Evolutionary conservation across 2,888 invertebrate species (phyloP), one percentile per base, ranked within the genome.

Genomic region (Physocephala rufipes): DNA sequence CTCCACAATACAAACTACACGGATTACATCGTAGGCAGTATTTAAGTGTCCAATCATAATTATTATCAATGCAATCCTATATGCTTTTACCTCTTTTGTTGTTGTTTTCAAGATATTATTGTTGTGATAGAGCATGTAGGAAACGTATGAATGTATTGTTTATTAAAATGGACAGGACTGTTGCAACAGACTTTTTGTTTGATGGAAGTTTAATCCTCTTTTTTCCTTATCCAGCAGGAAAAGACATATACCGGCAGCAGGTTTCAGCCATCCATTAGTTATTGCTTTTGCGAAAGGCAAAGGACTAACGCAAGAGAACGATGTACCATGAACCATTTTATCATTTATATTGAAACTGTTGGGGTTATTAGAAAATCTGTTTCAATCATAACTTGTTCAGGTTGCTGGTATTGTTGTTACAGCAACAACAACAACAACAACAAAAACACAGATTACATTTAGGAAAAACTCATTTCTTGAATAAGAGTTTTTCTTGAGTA

Each of bases 61-160:
- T 63, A 63, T 63, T 63, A 26, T 24, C 26, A 16, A 24, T 47
- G 47, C 2, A 26, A 47, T 26, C 15, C 24, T 63, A 21, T 21
- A 3, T 24, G 26, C 47, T 26, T 47, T 63, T 16, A 16, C 47
- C 45, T 12, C 19, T 13, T 19, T 24, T 63, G 47, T 26, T 15
- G 36, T 36, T 36, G 36, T 36, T 36, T 9, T n/a, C n/a, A n/a
- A n/a, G n/a, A n/a, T n/a, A n/a, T n/a, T n/a, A n/a, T 63, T 63
- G 45, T 47, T 24, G 45, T n/a, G 1, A 49, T 19, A n/a, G 2
- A n/a, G 49, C 30, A 13, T 13, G n/a, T 36, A 21, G 26, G 30
- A 64, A 24, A 49, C 51, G 51, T 51, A 21, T 15, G 36, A 53
- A 66, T 66, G 65, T 66, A 24, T 53, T 66, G 13, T 55, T 66